Evolutionary conservation across 1,140 invertebrate genomes (phyloP).

Genomic region (Heliconius himera): DNA sequence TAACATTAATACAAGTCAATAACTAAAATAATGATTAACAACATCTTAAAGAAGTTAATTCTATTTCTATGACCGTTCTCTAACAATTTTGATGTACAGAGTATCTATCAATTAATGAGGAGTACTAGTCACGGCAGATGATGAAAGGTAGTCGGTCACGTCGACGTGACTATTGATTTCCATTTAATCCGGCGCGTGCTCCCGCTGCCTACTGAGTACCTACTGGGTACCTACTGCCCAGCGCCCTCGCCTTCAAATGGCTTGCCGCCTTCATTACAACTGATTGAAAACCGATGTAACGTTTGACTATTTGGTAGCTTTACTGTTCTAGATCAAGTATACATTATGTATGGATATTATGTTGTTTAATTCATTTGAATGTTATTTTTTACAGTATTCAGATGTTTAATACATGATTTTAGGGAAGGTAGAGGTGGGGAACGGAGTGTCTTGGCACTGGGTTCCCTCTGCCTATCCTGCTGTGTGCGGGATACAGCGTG

Average conservation of each 20-base stretch:
- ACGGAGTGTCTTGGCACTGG: too few relatives aligned
- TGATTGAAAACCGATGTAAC: slow-evolving; percentile 55
- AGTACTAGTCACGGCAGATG: slow-evolving; percentile 45
- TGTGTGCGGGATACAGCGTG: too few relatives aligned
- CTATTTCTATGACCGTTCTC: too few relatives aligned
- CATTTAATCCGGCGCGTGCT: slow-evolving; percentile 77
- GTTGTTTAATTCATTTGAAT: background rate
- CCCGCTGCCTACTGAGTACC: slow-evolving; percentile 42
- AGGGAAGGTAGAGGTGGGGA: too few relatives aligned
- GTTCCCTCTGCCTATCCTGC: too few relatives aligned
- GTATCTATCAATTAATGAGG: slow-evolving; percentile 16
- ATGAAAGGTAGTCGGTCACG: slow-evolving; percentile 66
- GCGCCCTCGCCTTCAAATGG: slow-evolving; percentile 58
- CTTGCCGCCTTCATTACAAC: slow-evolving; percentile 57
- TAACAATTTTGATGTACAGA: background rate
- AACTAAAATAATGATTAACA: too few relatives aligned
- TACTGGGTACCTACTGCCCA: slow-evolving; percentile 26
- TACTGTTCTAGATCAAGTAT: background rate
- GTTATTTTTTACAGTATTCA: background rate
- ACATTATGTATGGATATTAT: too few relatives aligned
- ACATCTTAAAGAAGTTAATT: too few relatives aligned
- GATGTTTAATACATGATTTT: background rate
- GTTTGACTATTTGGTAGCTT: slow-evolving; percentile 19
- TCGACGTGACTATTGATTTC: slow-evolving; percentile 74
- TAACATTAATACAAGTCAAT: too few relatives aligned